Evolutionary conservation across 2,888 invertebrate species (phyloP).

Genomic region (Drosophila prolongata): DNA sequence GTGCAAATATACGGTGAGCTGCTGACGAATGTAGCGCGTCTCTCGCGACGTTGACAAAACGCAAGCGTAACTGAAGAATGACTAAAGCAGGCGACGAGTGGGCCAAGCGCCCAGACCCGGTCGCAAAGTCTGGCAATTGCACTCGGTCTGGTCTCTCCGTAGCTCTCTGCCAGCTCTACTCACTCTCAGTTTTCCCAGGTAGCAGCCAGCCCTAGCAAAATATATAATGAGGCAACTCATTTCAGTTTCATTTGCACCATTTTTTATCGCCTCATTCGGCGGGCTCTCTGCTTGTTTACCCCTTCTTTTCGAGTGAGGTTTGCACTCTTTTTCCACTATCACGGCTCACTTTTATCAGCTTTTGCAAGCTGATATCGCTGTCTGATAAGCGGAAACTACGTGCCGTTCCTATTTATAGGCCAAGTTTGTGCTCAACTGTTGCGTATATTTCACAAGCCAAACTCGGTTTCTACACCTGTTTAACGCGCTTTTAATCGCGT

Average conservation of each 20-base stretch:
- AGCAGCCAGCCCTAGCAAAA: conserved; percentile 7
- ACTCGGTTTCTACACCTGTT: conserved; percentile 27
- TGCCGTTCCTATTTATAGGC: conserved; percentile 61
- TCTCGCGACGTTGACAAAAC: conserved; percentile 79
- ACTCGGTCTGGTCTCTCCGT: conserved; percentile 41
- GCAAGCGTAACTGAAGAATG: conserved; percentile 79
- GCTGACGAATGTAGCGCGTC: conserved; percentile 51
- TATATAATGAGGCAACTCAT: conserved; percentile 63
- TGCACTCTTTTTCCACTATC: conserved; percentile 17
- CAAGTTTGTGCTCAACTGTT: conserved; percentile 65
- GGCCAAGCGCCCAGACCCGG: conserved; percentile 61
- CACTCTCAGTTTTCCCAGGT: conserved; percentile 24
- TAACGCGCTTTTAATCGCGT: conserved; percentile 70
- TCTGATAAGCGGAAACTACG: conserved; percentile 60
- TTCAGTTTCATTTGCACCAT: conserved; percentile 45
- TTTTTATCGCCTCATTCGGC: conserved; percentile 26
- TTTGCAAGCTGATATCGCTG: conserved; percentile 72
- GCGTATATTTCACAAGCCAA: conserved; percentile 46
- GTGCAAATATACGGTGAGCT: conserved; percentile 37
- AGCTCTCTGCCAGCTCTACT: conserved; percentile 26
- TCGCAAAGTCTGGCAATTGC: conserved; percentile 49
- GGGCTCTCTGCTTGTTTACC: conserved; percentile 50
- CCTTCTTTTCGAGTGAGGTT: conserved; percentile 42
- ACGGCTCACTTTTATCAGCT: conserved; percentile 66
- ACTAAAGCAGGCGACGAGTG: conserved; percentile 70